Evolutionary conservation across 2,797 vertebrate species (phyloP), one percentile per base, ranked within the genome.

Genomic region (Botia almorhae): DNA sequence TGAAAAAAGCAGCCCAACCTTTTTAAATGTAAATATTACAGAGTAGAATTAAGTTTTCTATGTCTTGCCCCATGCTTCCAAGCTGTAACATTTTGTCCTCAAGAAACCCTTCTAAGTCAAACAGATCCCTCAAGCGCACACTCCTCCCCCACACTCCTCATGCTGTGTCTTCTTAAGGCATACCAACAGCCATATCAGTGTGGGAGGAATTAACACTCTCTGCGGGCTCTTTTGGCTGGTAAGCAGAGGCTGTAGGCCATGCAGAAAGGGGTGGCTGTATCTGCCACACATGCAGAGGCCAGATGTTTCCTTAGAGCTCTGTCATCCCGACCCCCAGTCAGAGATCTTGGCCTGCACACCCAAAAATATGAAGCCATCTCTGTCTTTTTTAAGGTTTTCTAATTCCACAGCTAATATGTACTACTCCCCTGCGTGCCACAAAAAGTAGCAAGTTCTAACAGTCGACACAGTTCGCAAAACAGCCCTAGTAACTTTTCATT

Each of bases 231-330:
- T 74, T 83, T 63, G 83, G 67, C 58, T 84, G 84, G 71, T 39
- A 86, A 70, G 68, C 61, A 85, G 85, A 26, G 21, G 72, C 87
- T 84, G 83, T 84, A 71, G 77, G 80, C 72, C 36, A 69, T 43
- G 19, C 17, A 4, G 69, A 79, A 26, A 61, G 33, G 43, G 83
- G 64, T 75, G 29, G 65, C 55, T 36, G 21, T 69, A 76, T 83
- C 70, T 86, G 82, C 80, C 81, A 74, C 78, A 68, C 75, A 81
- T 68, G 69, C 68, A 80, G 87, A 86, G 83, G 85, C 87, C 86
- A 88, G 85, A 87, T 91, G 88, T 88, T 88, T 83, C 74, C 81
- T 71, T 60, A 76, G n/a, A 76, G 71, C 83, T 76, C 76, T 74
- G 50, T 53, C 36, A 87, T 51, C 81, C 60, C 77, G 61, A 69